These are phyloP conservation scores for Coptotermes formosanus DNA, from an alignment of 1,140 invertebrate genomes.

Conservation along the genomic window DNA sequence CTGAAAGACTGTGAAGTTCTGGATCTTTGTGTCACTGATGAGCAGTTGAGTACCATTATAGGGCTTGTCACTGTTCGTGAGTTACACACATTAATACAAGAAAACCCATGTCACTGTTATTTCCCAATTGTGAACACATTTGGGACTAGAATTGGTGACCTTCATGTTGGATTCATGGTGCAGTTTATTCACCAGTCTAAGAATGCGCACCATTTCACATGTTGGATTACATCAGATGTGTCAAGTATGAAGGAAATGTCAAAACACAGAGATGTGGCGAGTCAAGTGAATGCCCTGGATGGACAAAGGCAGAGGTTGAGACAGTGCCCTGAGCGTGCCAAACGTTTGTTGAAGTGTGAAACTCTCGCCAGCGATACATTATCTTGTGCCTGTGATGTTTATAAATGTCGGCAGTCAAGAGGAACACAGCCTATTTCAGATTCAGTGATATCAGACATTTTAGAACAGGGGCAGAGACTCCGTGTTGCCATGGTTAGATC, in stretches of 20 bases:
- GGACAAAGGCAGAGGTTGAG: background rate
- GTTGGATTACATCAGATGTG: too few relatives aligned
- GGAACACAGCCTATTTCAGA: background rate
- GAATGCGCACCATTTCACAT: too few relatives aligned
- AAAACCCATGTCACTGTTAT: background rate
- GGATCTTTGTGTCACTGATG: slow-evolving; percentile 41
- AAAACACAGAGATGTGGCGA: too few relatives aligned
- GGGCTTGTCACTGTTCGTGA: background rate
- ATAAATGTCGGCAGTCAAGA: too few relatives aligned
- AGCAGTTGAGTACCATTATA: slow-evolving; percentile 36
- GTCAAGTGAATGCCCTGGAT: too few relatives aligned
- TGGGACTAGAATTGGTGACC: slow-evolving; percentile 34
- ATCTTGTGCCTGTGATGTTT: too few relatives aligned
- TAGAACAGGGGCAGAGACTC: slow-evolving; percentile 16
- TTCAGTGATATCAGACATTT: background rate
- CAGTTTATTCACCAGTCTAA: background rate
- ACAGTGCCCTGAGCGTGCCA: background rate
- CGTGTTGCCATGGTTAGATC: slow-evolving; percentile 25
- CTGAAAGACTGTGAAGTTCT: slow-evolving; percentile 46
- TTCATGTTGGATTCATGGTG: background rate
- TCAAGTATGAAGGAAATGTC: too few relatives aligned
- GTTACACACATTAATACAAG: background rate
- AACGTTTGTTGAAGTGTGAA: too few relatives aligned
- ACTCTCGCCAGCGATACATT: too few relatives aligned
- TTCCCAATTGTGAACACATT: slow-evolving; percentile 38